A percentile compares a stretch with the other conserved stretches of the same genome.
phyloP scores from a whole-genome alignment of 1,140 invertebrate genomes.

The Arion vulgaris region DNA sequence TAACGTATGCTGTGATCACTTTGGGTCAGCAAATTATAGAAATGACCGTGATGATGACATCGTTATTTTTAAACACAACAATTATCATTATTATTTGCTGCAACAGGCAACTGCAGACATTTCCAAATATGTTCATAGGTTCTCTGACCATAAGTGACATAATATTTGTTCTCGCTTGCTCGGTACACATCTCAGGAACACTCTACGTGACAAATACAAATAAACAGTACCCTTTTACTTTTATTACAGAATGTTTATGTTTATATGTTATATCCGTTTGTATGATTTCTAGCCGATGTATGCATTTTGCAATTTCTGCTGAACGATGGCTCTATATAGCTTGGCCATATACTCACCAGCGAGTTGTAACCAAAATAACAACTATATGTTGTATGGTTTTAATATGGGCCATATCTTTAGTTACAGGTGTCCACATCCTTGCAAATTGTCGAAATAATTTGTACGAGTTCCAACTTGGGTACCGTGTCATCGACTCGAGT shows the following conservation, averaged over 20 bases:
- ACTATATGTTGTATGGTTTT: neutral
- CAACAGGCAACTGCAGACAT: neutral
- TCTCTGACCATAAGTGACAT: neutral
- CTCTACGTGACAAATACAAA: neutral
- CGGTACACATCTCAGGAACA: neutral
- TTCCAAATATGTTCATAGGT: neutral
- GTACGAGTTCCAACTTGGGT: neutral
- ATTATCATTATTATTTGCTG: neutral
- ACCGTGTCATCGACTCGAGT: neutral
- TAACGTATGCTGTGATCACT: no score
- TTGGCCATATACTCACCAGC: neutral
- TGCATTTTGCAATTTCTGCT: neutral
- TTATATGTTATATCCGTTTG: neutral
- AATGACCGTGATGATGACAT: neutral
- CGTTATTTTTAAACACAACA: neutral
- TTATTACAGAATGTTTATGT: neutral
- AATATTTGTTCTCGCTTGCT: neutral
- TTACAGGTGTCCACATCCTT: neutral
- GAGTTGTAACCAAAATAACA: neutral
- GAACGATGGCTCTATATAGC: neutral
- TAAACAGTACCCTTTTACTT: neutral
- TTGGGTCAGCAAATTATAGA: no score
- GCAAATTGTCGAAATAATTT: neutral
- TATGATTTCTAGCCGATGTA: neutral
- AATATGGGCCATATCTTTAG: neutral